Conservation (phyloP, 2,888 invertebrate species). For the Notodonta ziczac region DNA sequence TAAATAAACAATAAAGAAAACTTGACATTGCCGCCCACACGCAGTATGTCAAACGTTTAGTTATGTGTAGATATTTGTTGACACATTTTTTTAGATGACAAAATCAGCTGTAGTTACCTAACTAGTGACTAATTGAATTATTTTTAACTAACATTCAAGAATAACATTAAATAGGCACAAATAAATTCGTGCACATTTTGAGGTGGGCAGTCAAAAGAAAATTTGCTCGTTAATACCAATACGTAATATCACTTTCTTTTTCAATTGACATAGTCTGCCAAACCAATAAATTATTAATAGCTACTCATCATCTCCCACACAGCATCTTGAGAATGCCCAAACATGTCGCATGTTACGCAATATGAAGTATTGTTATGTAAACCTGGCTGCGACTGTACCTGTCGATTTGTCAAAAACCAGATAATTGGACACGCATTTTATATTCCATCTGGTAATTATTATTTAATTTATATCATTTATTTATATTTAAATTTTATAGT, state of each 20-base stretch:
- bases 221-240: too few species aligned
- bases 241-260: too few species aligned
- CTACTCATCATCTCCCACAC: conserved; percentile 2
- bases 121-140: too few species aligned
- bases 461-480: too few species aligned
- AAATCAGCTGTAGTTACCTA: too few species aligned
- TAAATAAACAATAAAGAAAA: conserved; percentile 15
- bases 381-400: conserved; percentile 2
- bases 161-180: too few species aligned
- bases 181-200: too few species aligned
- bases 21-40: conserved; percentile 4
- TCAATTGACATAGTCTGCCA: not conserved
- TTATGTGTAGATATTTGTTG: not conserved
- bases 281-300: not conserved
- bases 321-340: not conserved
- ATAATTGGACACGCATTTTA: not conserved
- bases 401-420: not conserved
- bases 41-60: not conserved
- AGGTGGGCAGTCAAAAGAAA: too few species aligned
- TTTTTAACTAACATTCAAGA: too few species aligned
- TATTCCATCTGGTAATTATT: not conserved
- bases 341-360: not conserved
- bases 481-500: too few species aligned
- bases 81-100: too few species aligned
- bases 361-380: not conserved